These are phyloP conservation scores for Sula dactylatra DNA, from an alignment of 2,113 vertebrate species.

Conservation along the genomic window DNA sequence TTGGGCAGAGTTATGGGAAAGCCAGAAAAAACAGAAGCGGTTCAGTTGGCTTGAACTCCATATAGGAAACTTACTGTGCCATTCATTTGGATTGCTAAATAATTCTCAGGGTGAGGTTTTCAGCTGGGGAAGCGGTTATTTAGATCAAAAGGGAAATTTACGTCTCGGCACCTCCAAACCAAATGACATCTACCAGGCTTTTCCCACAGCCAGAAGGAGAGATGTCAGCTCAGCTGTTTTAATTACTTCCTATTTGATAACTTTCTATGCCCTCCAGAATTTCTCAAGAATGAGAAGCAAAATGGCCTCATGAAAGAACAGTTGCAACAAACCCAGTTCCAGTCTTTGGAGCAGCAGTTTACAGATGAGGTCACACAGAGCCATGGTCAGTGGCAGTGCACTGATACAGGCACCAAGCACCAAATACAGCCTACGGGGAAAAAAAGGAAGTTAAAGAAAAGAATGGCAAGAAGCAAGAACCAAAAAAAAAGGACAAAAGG, in stretches of 20 bases:
- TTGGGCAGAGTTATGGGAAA: neutral
- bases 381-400: neutral
- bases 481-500: neutral
- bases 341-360: neutral
- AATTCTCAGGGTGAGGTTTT: neutral
- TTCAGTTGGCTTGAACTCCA: neutral
- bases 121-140: neutral
- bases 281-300: neutral
- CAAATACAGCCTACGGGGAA: neutral
- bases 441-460: neutral
- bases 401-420: neutral
- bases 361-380: neutral
- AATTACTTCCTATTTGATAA: neutral
- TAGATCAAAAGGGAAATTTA: neutral
- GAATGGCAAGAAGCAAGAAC: neutral
- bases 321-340: neutral
- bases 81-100: neutral
- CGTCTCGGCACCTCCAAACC: neutral
- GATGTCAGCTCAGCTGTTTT: neutral
- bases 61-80: neutral
- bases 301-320: neutral
- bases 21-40: neutral
- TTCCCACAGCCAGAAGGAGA: neutral
- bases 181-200: neutral
- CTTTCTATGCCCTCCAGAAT: slow-evolving; percentile 6